A percentile compares a stretch with the other conserved stretches of the same genome.
Conservation (phyloP, 2,113 vertebrate species). For the Heterotilapia buettikoferi region DNA sequence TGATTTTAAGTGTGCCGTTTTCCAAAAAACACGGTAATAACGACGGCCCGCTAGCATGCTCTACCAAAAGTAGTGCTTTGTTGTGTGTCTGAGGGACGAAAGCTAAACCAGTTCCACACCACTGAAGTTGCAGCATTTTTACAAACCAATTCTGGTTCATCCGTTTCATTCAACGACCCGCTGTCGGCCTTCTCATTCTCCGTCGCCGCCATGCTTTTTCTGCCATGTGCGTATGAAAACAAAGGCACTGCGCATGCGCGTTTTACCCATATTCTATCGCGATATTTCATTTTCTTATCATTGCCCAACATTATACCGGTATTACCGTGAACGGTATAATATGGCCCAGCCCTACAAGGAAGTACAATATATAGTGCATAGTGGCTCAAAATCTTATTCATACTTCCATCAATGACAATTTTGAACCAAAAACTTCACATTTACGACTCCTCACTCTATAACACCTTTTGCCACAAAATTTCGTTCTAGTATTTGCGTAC, state of each 20-base stretch:
- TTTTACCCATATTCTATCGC: neutral
- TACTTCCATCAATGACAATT: neutral
- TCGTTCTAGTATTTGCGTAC: neutral
- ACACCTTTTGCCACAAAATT: neutral
- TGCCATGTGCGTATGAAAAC: neutral
- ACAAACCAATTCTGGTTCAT: neutral
- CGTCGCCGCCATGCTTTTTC: neutral
- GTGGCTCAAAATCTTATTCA: neutral
- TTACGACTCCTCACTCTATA: neutral
- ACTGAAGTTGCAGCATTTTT: neutral
- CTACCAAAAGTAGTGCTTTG: neutral
- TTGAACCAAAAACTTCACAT: neutral
- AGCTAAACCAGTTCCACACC: neutral
- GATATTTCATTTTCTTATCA: neutral
- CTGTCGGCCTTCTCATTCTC: neutral
- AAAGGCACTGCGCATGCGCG: neutral
- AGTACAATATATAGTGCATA: neutral
- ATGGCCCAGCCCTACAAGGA: neutral
- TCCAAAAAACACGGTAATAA: neutral
- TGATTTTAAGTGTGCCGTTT: too few species aligned
- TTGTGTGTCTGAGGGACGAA: fast-evolving
- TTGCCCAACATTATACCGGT: neutral
- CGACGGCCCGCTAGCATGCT: fast-evolving
- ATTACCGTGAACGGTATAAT: neutral
- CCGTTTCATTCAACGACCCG: neutral